Evolutionary conservation across 2,888 invertebrate species (phyloP).

Genomic region (Dione juno): DNA sequence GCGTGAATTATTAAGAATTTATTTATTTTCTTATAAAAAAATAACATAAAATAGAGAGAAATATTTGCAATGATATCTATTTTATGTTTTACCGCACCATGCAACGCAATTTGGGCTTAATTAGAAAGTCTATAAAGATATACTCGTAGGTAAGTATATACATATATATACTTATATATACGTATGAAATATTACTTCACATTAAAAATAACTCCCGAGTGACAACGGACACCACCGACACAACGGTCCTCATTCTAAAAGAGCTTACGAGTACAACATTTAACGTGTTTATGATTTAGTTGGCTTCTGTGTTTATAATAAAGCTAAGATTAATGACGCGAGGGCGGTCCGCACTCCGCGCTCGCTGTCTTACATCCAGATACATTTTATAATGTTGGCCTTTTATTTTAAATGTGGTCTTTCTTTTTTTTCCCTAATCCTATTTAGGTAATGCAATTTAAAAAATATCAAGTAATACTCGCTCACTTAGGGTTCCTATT

Average conservation of each 20-base stretch:
- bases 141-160: background rate
- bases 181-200: background rate
- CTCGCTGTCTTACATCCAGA: slow-evolving; percentile 65
- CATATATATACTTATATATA: background rate
- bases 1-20: slow-evolving; percentile 10
- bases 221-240: slow-evolving; percentile 34
- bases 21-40: background rate
- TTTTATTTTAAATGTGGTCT: slow-evolving; percentile 69
- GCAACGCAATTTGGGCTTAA: no score
- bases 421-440: slow-evolving; percentile 59
- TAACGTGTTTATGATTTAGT: slow-evolving; percentile 77
- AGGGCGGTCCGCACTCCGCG: slow-evolving; percentile 54
- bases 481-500: no score
- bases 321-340: slow-evolving; percentile 74
- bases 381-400: slow-evolving; percentile 66
- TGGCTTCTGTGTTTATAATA: slow-evolving; percentile 76
- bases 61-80: no score
- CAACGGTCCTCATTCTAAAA: slow-evolving; percentile 49
- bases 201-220: slow-evolving; percentile 33
- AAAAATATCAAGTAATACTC: no score
- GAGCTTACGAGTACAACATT: slow-evolving; percentile 57
- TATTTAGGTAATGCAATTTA: no score
- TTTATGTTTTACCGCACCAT: no score
- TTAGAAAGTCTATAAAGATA: background rate
- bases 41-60: no score